Evolutionary conservation across 2,113 vertebrate species (phyloP).

Genomic region (Protobothrops mucrosquamatus): DNA sequence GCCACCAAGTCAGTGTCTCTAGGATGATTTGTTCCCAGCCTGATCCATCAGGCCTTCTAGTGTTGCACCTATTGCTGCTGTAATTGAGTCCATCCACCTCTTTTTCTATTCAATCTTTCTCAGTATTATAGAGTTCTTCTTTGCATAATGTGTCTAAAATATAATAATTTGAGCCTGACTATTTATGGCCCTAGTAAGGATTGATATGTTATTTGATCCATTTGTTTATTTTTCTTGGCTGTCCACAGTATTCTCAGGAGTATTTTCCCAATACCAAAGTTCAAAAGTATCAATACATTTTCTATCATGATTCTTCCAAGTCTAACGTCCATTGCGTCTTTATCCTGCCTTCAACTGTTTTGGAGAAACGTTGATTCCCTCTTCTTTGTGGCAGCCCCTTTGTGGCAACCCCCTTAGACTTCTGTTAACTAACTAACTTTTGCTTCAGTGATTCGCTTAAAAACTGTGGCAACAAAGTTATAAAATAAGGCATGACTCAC

Average conservation of each 20-base stretch:
- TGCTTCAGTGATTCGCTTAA: not conserved
- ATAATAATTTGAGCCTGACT: not conserved
- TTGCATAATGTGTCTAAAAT: not conserved
- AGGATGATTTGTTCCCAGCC: not conserved
- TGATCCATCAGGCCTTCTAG: not conserved
- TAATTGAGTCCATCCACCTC: not conserved
- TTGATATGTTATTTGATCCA: not conserved
- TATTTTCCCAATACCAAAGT: not conserved
- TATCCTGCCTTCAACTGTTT: no score
- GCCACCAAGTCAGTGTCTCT: not conserved
- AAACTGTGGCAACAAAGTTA: not conserved
- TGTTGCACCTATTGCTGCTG: not conserved
- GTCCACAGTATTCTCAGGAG: not conserved
- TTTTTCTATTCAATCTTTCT: not conserved
- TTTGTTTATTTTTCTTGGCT: not conserved
- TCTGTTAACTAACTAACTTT: no score
- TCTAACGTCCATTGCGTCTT: not conserved
- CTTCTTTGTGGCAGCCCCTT: no score
- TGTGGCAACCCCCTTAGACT: no score
- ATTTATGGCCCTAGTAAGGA: not conserved
- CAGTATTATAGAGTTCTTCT: not conserved
- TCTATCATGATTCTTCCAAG: not conserved
- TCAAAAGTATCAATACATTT: not conserved
- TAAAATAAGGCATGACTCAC: not conserved
- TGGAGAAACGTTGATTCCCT: no score